A percentile compares a stretch with the other conserved stretches of the same genome.
Conservation (phyloP, 2,113 vertebrate genomes). For the Catagonus wagneri region DNA sequence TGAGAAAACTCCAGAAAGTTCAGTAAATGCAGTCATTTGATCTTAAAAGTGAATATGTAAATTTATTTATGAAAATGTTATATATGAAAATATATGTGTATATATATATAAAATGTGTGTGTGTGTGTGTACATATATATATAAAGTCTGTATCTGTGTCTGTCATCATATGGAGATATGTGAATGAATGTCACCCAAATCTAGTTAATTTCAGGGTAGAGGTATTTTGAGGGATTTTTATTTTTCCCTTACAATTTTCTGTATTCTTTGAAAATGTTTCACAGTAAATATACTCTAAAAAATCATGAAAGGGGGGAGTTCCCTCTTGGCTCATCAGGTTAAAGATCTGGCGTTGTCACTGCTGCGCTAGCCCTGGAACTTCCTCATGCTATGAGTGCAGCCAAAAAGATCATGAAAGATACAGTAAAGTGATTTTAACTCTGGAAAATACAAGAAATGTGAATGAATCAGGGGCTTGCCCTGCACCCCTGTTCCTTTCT, state of each 20-base stretch:
- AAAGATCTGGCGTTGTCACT: no score
- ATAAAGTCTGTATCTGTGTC: no score
- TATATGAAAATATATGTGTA: conserved; percentile 42
- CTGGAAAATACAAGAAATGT: neutral
- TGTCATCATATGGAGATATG: neutral
- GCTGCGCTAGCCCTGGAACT: no score
- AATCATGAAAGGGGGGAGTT: neutral
- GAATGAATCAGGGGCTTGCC: neutral
- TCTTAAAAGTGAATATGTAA: conserved; percentile 22
- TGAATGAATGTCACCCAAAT: neutral
- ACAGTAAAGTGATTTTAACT: conserved; percentile 16
- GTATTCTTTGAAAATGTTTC: conserved; percentile 19
- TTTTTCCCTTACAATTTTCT: neutral
- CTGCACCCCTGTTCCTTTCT: no score
- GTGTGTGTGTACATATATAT: no score
- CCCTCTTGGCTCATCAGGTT: no score
- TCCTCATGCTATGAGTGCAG: no score
- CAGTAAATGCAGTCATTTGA: neutral
- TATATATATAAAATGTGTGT: no score
- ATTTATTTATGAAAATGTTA: neutral
- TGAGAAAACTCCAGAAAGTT: neutral
- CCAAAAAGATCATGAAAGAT: neutral
- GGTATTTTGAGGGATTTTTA: neutral
- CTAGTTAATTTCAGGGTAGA: neutral
- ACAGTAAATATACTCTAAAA: neutral